A percentile compares a stretch with the other conserved stretches of the same genome.
phyloP scores from a whole-genome alignment of 2,113 vertebrate species.

The Hippoglossus stenolepis region DNA sequence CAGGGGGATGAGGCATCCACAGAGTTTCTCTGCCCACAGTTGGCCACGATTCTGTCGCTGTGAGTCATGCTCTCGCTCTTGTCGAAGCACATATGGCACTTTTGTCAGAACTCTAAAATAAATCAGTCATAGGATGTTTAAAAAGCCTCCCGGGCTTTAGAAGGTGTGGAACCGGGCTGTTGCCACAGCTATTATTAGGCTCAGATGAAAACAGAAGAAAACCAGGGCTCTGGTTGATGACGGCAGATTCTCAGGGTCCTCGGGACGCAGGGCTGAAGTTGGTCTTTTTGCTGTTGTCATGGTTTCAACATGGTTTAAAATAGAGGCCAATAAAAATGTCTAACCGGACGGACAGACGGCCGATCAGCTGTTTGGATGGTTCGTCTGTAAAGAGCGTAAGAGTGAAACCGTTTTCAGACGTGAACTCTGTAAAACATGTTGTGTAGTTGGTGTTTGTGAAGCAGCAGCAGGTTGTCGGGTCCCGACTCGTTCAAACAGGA shows the following conservation, averaged over 20 bases:
- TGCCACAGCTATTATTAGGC: background rate
- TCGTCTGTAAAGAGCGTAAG: background rate
- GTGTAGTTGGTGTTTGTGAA: no score
- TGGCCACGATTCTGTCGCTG: constrained; percentile 23
- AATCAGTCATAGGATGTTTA: background rate
- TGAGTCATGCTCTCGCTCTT: constrained; percentile 46
- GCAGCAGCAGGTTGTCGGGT: no score
- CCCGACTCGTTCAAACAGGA: no score
- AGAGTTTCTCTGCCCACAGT: constrained; percentile 38
- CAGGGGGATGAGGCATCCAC: constrained; percentile 34
- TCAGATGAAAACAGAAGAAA: background rate
- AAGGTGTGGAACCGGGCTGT: background rate
- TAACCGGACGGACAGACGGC: background rate
- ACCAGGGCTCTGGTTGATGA: background rate
- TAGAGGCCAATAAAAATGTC: background rate
- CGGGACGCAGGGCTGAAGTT: background rate
- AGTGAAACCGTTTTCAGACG: no score
- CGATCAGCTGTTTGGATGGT: background rate
- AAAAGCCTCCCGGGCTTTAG: constrained; percentile 7
- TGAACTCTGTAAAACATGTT: no score
- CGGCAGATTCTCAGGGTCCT: background rate
- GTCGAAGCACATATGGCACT: background rate
- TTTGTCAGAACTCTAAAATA: constrained; percentile 46
- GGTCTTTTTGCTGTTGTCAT: constrained; percentile 16
- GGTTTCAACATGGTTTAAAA: constrained; percentile 31